Evolutionary conservation across 2,113 vertebrate species (phyloP).

Genomic region (Sinosuthora webbiana): DNA sequence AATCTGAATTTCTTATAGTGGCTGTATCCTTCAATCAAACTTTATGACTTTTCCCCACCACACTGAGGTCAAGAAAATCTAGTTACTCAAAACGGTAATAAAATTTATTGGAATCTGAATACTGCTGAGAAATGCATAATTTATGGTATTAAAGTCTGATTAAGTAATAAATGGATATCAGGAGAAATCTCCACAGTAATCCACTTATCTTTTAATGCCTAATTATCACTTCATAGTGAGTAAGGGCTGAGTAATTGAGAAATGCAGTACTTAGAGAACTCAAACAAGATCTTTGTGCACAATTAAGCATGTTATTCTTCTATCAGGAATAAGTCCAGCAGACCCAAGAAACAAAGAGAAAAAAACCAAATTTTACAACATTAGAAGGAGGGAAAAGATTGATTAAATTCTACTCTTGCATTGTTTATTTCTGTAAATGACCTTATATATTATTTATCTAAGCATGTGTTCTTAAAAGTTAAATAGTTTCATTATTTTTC

Average conservation of each 20-base stretch:
- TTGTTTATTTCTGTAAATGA: neutral
- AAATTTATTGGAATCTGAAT: conserved; percentile 24
- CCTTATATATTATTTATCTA: neutral
- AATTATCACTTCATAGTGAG: conserved; percentile 39
- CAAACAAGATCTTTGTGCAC: neutral
- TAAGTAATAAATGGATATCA: conserved; percentile 60
- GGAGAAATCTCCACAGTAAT: conserved; percentile 48
- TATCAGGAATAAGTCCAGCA: neutral
- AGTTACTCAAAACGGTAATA: conserved; percentile 1
- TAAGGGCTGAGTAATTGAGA: conserved; percentile 13
- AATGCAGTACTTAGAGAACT: neutral
- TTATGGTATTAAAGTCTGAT: conserved; percentile 29
- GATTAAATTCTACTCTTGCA: neutral
- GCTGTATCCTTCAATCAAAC: neutral
- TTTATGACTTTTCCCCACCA: neutral
- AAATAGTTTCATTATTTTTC: neutral
- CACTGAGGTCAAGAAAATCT: conserved; percentile 27
- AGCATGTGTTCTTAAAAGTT: neutral
- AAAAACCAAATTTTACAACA: neutral
- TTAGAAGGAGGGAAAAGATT: neutral
- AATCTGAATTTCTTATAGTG: neutral
- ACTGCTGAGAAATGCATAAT: conserved; percentile 44
- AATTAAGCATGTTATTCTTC: conserved; percentile 9
- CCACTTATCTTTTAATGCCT: conserved; percentile 53
- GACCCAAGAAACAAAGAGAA: neutral